Evolutionary conservation across 1,140 invertebrate genomes (phyloP).

Genomic region (Drosophila setifemur): DNA sequence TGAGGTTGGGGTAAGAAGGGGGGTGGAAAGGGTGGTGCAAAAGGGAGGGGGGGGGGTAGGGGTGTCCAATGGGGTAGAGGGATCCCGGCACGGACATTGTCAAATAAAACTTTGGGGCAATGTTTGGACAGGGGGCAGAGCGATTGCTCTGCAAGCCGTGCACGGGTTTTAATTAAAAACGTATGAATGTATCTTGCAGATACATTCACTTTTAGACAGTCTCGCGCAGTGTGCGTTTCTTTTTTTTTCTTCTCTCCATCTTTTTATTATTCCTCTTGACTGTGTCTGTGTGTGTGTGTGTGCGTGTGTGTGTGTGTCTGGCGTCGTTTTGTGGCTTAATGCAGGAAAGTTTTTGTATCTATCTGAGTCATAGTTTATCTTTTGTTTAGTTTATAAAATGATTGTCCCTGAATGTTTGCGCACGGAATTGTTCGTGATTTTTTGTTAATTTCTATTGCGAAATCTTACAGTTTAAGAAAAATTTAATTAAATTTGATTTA

Average conservation of each 20-base stretch:
- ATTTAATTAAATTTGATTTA: too few relatives aligned
- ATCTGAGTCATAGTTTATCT: neutral
- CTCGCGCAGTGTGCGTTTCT: neutral
- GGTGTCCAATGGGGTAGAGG: too few relatives aligned
- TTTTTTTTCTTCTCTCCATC: neutral
- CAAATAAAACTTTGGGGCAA: slow-evolving; percentile 55
- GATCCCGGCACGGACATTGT: slow-evolving; percentile 43
- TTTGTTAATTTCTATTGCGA: too few relatives aligned
- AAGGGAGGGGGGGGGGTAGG: too few relatives aligned
- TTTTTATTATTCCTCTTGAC: neutral
- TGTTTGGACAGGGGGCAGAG: slow-evolving; percentile 42
- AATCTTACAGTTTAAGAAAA: too few relatives aligned
- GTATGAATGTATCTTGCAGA: slow-evolving; percentile 34
- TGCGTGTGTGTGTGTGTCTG: neutral
- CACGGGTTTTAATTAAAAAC: slow-evolving; percentile 45
- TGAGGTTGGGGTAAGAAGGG: too few relatives aligned
- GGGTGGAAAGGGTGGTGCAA: too few relatives aligned
- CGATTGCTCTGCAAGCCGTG: slow-evolving; percentile 6
- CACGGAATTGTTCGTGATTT: too few relatives aligned
- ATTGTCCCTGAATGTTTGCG: too few relatives aligned
- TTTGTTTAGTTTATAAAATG: neutral
- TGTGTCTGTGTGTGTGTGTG: too few relatives aligned
- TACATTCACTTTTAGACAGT: slow-evolving; percentile 47
- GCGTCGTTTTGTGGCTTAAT: neutral
- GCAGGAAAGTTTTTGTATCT: neutral